Conservation (phyloP, 2,113 vertebrate species). For the Odobenus rosmarus region DNA sequence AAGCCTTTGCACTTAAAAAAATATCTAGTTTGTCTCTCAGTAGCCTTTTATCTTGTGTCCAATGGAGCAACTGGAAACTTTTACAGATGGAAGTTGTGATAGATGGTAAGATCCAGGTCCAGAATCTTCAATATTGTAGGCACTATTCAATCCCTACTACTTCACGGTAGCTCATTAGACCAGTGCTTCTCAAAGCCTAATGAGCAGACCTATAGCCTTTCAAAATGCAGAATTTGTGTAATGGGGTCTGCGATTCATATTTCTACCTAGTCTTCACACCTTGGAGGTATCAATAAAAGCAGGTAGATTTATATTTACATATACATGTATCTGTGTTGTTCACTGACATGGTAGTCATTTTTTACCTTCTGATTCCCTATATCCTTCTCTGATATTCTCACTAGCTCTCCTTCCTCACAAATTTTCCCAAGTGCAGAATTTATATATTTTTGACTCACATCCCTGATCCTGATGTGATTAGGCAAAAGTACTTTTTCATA, state of each 20-base stretch:
- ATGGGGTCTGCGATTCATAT: not conserved
- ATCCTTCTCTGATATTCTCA: not conserved
- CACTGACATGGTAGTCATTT: not conserved
- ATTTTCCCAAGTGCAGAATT: not conserved
- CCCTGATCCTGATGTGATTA: not conserved
- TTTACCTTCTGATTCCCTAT: not conserved
- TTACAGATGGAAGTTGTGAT: not conserved
- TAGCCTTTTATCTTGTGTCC: not conserved
- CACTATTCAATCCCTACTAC: not conserved
- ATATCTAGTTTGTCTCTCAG: not conserved
- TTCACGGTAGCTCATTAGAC: not conserved
- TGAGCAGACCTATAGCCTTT: not conserved
- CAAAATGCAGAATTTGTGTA: not conserved
- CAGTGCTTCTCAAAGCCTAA: not conserved
- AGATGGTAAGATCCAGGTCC: not conserved
- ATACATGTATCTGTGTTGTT: not conserved
- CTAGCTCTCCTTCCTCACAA: not conserved
- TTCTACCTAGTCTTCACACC: not conserved
- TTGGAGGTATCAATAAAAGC: not conserved
- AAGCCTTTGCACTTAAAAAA: not conserved
- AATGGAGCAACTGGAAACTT: not conserved
- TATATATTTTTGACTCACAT: too few relatives aligned
- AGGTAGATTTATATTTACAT: not conserved
- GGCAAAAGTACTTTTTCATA: not conserved
- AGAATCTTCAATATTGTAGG: not conserved